Conservation (phyloP, 2,113 vertebrate genomes). For the Podarcis cretensis region DNA sequence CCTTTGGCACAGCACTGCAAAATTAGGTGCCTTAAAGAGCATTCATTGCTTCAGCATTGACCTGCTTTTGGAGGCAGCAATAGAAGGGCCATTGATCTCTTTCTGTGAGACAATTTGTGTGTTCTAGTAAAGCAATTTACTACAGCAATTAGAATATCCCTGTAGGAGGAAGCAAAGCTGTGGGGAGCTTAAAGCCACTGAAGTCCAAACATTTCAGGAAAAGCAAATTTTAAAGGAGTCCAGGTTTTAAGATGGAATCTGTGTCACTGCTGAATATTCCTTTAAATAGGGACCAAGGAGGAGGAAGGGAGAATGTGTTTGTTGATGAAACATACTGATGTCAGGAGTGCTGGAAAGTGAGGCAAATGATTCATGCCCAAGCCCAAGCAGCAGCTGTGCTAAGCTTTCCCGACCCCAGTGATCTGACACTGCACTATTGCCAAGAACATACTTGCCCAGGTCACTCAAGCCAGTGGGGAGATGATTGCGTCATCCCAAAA, state of each 20-base stretch:
- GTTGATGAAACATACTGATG: not conserved
- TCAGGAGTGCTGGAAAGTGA: not conserved
- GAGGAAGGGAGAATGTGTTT: not conserved
- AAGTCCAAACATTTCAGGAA: not conserved
- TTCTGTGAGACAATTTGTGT: slow-evolving; percentile 4
- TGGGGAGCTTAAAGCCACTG: not conserved
- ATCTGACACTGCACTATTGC: not conserved
- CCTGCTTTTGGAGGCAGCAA: slow-evolving; percentile 7
- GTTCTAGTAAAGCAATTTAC: not conserved
- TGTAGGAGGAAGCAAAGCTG: not conserved
- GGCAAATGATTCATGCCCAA: not conserved
- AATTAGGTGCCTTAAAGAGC: not conserved
- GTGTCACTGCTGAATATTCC: not conserved
- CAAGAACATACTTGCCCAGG: not conserved
- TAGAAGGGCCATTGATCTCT: slow-evolving; percentile 10
- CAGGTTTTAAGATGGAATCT: not conserved
- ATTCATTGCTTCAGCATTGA: not conserved
- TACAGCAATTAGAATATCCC: slow-evolving; percentile 28
- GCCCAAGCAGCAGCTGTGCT: not conserved
- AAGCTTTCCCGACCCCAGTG: not conserved
- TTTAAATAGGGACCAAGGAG: not conserved
- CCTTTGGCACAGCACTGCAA: not conserved
- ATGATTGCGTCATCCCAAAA: not conserved
- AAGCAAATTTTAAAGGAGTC: not conserved
- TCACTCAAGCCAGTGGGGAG: not conserved